Conservation (phyloP, 2,888 invertebrate species). For the Drosophila melanosoma region DNA sequence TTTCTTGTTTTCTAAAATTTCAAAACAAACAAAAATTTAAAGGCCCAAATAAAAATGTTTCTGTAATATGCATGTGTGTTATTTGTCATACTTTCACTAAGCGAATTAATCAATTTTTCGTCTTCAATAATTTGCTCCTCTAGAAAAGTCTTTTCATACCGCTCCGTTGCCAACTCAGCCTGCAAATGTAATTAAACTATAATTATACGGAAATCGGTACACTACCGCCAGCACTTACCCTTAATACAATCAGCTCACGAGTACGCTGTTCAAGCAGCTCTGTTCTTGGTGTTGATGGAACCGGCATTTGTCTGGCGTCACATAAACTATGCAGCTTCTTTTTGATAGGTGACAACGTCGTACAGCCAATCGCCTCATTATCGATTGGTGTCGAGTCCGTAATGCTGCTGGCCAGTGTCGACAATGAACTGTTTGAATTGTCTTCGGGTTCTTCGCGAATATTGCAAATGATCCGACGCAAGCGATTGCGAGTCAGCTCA, state of each 20-base stretch:
- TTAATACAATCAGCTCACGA: constrained; percentile 78
- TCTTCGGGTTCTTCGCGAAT: constrained; percentile 18
- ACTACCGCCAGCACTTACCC: constrained; percentile 55
- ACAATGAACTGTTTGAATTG: neutral
- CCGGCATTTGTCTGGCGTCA: neutral
- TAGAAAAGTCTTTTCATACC: constrained; percentile 81
- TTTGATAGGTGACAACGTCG: neutral
- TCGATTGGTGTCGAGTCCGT: constrained; percentile 1
- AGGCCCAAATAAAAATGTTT: neutral
- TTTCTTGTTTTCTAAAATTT: constrained; percentile 41
- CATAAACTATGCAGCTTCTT: neutral
- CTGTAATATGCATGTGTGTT: neutral
- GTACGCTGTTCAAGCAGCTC: constrained; percentile 80
- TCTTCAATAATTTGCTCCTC: constrained; percentile 81
- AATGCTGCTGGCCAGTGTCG: neutral
- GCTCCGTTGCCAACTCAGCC: constrained; percentile 82
- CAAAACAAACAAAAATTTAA: neutral
- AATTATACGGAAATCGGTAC: neutral
- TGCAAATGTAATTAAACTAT: constrained; percentile 29
- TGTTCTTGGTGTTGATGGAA: constrained; percentile 60
- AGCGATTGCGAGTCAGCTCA: constrained; percentile 61
- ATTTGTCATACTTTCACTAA: constrained; percentile 44
- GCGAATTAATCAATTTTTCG: constrained; percentile 61
- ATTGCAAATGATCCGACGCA: constrained; percentile 73
- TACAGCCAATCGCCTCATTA: constrained; percentile 2